Evolutionary conservation across 1,140 invertebrate species (phyloP).

Genomic region (Anastrepha ludens): DNA sequence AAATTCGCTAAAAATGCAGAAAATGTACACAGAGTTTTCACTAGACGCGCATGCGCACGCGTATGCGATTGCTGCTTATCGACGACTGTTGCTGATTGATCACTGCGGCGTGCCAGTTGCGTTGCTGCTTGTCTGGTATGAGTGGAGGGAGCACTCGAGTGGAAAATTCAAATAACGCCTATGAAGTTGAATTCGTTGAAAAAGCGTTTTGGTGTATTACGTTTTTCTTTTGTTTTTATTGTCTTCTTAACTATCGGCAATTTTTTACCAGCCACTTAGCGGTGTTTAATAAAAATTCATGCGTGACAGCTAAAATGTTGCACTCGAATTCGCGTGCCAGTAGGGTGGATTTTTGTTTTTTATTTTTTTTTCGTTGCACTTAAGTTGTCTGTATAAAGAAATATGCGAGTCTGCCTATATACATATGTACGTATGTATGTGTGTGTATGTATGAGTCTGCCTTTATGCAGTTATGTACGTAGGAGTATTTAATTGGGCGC

Average conservation of each 20-base stretch:
- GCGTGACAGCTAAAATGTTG: slow-evolving; percentile 15
- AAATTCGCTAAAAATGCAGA: not conserved
- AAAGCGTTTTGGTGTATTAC: not conserved
- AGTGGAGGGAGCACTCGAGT: slow-evolving; percentile 2
- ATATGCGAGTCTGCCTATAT: not conserved
- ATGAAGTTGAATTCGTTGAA: slow-evolving; percentile 23
- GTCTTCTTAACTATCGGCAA: not conserved
- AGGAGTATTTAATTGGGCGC: not conserved
- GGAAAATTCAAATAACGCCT: slow-evolving; percentile 36
- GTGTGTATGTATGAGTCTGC: not conserved
- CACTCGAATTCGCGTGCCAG: slow-evolving; percentile 27
- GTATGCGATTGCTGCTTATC: slow-evolving; percentile 33
- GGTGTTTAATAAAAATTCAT: slow-evolving; percentile 40
- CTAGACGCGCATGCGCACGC: slow-evolving; percentile 5
- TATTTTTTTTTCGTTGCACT: not conserved
- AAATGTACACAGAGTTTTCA: slow-evolving; percentile 35
- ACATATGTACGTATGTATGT: not conserved
- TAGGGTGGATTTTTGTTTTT: not conserved
- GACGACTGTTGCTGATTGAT: slow-evolving; percentile 38
- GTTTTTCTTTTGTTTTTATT: slow-evolving; percentile 1
- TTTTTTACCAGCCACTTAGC: slow-evolving; percentile 1
- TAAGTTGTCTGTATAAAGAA: not conserved
- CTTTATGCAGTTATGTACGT: not conserved
- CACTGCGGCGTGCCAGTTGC: not conserved
- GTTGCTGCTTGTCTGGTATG: not conserved